phyloP scores from a whole-genome alignment of 2,113 vertebrate species.

The Axis porcinus region DNA sequence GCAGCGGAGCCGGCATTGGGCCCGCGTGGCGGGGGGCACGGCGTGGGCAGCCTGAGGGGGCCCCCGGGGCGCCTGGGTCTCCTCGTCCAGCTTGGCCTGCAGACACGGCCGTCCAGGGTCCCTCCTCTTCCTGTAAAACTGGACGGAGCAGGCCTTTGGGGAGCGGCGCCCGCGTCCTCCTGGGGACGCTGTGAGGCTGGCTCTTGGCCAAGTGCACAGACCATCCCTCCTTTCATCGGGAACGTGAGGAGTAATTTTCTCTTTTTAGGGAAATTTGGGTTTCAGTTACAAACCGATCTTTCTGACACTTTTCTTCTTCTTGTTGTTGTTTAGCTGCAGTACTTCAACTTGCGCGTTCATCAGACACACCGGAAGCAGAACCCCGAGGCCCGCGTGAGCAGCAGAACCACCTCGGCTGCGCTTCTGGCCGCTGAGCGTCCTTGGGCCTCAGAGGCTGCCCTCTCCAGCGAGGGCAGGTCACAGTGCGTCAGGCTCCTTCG shows the following conservation, averaged over 20 bases:
- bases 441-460: accelerated
- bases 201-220: neutral
- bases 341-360: neutral
- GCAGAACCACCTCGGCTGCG: accelerated
- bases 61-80: accelerated
- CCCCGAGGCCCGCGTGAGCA: accelerated
- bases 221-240: neutral
- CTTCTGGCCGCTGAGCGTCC: too few relatives aligned
- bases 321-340: neutral
- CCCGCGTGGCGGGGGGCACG: too few relatives aligned
- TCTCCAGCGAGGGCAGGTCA: too few relatives aligned
- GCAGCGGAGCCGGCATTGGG: too few relatives aligned
- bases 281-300: neutral
- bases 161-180: accelerated
- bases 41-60: neutral
- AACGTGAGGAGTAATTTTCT: neutral
- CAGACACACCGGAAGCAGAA: neutral
- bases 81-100: too few relatives aligned
- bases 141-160: neutral
- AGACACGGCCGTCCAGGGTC: accelerated
- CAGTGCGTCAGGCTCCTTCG: neutral
- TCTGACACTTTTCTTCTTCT: neutral
- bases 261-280: neutral
- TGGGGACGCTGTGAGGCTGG: accelerated
- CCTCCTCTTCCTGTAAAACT: neutral